Evolutionary conservation across 2,888 invertebrate genomes (phyloP), one percentile per base, ranked within the genome.

Genomic region (Eurytoma adleriae): DNA sequence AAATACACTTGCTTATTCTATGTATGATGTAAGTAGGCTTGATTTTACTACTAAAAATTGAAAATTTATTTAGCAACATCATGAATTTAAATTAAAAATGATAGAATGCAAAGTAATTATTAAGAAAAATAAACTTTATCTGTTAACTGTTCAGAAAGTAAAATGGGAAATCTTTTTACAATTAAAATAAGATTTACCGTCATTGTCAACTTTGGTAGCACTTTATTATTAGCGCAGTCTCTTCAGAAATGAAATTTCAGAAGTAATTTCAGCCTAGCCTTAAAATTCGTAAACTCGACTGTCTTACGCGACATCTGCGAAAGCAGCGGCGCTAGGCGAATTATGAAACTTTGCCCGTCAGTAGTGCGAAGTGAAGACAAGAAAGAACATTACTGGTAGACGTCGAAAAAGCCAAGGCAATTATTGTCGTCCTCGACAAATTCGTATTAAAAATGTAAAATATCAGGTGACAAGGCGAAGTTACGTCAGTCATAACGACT

Each of bases 301-400:
- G 80, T 73, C 83, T 84, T 82, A 79, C 80, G 80, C 82, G 71
- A 75, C 71, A 79, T 67, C 27, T 62, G 52, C 14, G 13, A 61
- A 69, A 56, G 69, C n/a, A 40, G 56, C 82, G 81, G 76, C 80
- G 82, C 78, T 82, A 83, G 82, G 82, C 84, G 85, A 87, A 87
- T 86, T 85, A 87, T 86, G 86, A 87, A 87, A 87, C 85, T 87
- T 86, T 84, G 48, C 69, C 54, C 54, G 61, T 50, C 68, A 59
- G 57, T 50, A 57, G 74, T 54, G 54, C 56, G 20, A 50, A 27
- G 13, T 57, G 20, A 40, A 14, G 67, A 64, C 48, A 27, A 61
- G 77, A 62, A 52, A 40, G 64, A 61, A 62, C 50, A 67, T 62
- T 68, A 48, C 70, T 68, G 68, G 61, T 48, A 61, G 76, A 40